A percentile compares a stretch with the other conserved stretches of the same genome.
phyloP scores from a whole-genome alignment of 2,797 vertebrate genomes.

The Sebastes melanostomus region DNA sequence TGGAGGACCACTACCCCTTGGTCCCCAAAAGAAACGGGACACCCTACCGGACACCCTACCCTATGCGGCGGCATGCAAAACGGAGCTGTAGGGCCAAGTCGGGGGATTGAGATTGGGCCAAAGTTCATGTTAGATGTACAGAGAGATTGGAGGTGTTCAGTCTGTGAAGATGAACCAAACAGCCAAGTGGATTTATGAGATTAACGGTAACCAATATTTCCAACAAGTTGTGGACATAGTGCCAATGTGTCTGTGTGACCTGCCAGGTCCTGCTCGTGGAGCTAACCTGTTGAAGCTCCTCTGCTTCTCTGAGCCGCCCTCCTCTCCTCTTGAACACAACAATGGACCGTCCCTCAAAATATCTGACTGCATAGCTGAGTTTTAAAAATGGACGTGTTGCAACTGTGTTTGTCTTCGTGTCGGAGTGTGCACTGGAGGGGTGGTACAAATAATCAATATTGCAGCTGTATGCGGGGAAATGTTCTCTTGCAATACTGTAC shows the following conservation, averaged over 20 bases:
- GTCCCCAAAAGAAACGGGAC: neutral
- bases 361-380: neutral
- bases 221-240: neutral
- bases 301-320: neutral
- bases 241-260: neutral
- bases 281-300: neutral
- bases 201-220: neutral
- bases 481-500: neutral
- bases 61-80: neutral
- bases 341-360: neutral
- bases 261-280: neutral
- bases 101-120: too few relatives aligned
- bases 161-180: neutral
- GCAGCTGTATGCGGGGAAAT: neutral
- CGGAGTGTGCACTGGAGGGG: neutral
- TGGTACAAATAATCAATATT: neutral
- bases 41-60: neutral
- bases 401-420: neutral
- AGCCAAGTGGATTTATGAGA: neutral
- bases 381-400: neutral
- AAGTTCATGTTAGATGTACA: neutral
- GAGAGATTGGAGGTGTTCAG: neutral
- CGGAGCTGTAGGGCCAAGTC: too few relatives aligned
- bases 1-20: rapidly evolving
- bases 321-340: neutral